Evolutionary conservation across 1,140 invertebrate genomes (phyloP).

Genomic region (Tetragonula clypearis): DNA sequence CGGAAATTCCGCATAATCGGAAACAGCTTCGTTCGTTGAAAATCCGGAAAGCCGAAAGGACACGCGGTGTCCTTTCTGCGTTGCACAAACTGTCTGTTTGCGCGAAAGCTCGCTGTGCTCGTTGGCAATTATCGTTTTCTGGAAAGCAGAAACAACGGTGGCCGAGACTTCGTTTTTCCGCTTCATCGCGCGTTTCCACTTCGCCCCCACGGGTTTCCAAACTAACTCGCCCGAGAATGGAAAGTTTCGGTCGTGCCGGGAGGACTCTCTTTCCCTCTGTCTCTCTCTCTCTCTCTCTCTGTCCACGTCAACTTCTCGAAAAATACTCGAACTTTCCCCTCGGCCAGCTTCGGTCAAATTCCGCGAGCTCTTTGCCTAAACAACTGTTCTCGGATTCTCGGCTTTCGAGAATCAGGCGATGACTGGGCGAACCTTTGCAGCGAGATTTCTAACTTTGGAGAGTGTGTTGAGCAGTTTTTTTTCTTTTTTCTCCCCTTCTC

Average conservation of each 20-base stretch:
- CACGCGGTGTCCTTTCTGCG: too few relatives aligned
- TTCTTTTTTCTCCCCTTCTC: not conserved
- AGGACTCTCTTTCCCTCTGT: too few relatives aligned
- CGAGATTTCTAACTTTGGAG: not conserved
- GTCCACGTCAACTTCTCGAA: not conserved
- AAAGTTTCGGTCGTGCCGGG: not conserved
- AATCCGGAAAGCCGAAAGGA: too few relatives aligned
- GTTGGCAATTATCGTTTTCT: not conserved
- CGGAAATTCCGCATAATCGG: not conserved
- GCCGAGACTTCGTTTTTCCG: conserved; percentile 9
- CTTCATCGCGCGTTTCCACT: not conserved
- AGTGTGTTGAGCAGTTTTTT: not conserved
- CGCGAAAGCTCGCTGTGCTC: not conserved
- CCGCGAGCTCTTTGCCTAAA: not conserved
- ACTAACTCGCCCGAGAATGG: not conserved
- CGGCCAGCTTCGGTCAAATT: not conserved
- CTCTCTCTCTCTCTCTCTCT: too few relatives aligned
- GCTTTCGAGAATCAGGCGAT: not conserved
- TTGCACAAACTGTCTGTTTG: not conserved
- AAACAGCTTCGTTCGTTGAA: not conserved
- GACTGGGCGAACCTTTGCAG: not conserved
- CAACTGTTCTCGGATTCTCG: not conserved
- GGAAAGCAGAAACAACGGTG: not conserved
- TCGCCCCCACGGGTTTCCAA: not conserved
- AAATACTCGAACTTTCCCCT: not conserved